A percentile compares a stretch with the other conserved stretches of the same genome.
Evolutionary conservation across 2,888 invertebrate species (phyloP).

Genomic region (Rotaria macrura): DNA sequence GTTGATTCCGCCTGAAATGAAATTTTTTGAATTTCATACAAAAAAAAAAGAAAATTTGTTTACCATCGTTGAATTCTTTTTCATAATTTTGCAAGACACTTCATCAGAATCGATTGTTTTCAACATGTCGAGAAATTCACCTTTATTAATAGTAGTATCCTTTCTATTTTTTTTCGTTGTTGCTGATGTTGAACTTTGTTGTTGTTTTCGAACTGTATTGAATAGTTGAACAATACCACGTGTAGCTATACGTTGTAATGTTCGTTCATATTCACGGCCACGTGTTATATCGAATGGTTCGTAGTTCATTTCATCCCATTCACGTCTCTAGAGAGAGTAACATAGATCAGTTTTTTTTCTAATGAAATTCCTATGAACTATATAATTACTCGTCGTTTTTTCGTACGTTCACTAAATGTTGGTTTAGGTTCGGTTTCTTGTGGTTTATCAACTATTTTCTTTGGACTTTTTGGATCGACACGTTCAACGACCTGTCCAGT

Average conservation of each 20-base stretch:
- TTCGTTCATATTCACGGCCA: not conserved
- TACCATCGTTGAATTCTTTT: not conserved
- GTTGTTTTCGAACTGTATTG: conserved; percentile 23
- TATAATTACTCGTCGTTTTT: conserved; percentile 5
- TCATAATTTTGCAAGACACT: not conserved
- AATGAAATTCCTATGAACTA: not conserved
- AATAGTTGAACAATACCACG: conserved; percentile 26
- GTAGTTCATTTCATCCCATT: conserved; percentile 1
- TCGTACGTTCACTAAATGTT: not conserved
- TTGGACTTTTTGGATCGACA: not conserved
- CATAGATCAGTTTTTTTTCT: too few relatives aligned
- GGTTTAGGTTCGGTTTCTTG: not conserved
- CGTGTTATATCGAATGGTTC: not conserved
- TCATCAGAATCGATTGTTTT: conserved; percentile 19
- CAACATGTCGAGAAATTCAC: conserved; percentile 22
- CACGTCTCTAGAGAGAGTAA: not conserved
- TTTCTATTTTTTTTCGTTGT: not conserved
- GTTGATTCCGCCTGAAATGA: not conserved
- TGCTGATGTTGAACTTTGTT: not conserved
- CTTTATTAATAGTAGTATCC: not conserved
- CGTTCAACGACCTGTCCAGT: not conserved
- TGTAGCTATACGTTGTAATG: conserved; percentile 18
- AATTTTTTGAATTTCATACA: not conserved
- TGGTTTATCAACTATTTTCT: not conserved
- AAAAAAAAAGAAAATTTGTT: too few relatives aligned